A percentile compares a stretch with the other conserved stretches of the same genome.
phyloP scores from a whole-genome alignment of 2,797 vertebrate species.

The Siniperca scherzeri region DNA sequence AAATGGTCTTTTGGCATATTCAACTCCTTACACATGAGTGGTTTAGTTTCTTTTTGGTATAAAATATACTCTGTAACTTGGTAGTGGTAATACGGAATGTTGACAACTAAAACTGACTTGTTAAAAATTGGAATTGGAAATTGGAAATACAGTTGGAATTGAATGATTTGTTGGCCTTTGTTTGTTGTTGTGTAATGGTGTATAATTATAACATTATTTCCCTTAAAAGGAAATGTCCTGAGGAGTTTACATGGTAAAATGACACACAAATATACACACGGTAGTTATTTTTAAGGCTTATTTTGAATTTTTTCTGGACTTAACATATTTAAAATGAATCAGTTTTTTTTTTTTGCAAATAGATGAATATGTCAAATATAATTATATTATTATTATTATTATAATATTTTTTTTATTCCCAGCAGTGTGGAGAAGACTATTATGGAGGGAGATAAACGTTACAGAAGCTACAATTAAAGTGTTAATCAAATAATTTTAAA shows the following conservation, averaged over 20 bases:
- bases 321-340: background rate
- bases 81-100: background rate
- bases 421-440: background rate
- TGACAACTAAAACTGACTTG: background rate
- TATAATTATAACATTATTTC: too few species aligned
- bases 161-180: too few species aligned
- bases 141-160: background rate
- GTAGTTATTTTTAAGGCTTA: background rate
- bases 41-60: background rate
- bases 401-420: background rate
- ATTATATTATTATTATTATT: too few species aligned
- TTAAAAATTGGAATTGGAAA: background rate
- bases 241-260: background rate
- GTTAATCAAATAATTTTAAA: background rate
- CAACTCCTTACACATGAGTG: background rate
- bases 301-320: background rate
- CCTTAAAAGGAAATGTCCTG: background rate
- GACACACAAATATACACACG: too few species aligned
- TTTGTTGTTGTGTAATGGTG: background rate
- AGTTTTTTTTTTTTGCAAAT: background rate
- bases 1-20: background rate
- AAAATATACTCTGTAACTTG: background rate
- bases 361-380: background rate
- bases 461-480: too few species aligned
- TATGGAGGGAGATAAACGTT: background rate